Conservation (phyloP, 2,888 invertebrate genomes). For the Pantelozetes paolii region DNA sequence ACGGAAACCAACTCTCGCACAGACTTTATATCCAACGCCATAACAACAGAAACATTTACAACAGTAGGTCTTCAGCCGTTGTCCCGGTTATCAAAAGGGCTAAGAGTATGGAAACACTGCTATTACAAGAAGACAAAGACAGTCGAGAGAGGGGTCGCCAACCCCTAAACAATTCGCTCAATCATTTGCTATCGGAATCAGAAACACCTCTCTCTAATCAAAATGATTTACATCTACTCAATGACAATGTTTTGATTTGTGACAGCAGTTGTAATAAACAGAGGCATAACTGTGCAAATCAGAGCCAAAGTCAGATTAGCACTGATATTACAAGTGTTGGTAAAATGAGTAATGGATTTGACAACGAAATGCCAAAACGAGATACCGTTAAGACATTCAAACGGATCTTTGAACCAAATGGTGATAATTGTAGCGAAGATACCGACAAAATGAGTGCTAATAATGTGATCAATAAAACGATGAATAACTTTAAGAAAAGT, state of each 20-base stretch:
- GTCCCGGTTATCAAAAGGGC: slow-evolving; percentile 36
- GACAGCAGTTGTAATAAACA: neutral
- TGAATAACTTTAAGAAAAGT: slow-evolving; percentile 16
- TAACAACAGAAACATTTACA: slow-evolving; percentile 22
- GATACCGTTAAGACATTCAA: slow-evolving; percentile 45
- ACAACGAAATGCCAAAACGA: slow-evolving; percentile 45
- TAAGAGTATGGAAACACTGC: slow-evolving; percentile 39
- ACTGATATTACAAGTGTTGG: slow-evolving; percentile 15
- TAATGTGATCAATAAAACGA: neutral
- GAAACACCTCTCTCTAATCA: slow-evolving; percentile 33
- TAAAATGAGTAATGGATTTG: slow-evolving; percentile 6
- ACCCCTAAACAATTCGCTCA: neutral
- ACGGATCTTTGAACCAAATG: slow-evolving; percentile 24
- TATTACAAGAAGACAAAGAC: slow-evolving; percentile 6
- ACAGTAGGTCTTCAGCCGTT: slow-evolving; percentile 24
- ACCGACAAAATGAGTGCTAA: neutral
- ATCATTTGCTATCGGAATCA: neutral
- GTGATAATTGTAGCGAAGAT: neutral
- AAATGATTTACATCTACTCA: slow-evolving; percentile 18
- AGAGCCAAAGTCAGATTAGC: neutral
- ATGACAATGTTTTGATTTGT: slow-evolving; percentile 31
- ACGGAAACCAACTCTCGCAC: slow-evolving; percentile 22
- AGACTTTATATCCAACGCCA: slow-evolving; percentile 21
- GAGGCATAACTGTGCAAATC: neutral
- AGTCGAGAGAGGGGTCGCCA: neutral